Evolutionary conservation across 2,113 vertebrate species (phyloP), one percentile per base, ranked within the genome.

Genomic region (Lepus americanus): DNA sequence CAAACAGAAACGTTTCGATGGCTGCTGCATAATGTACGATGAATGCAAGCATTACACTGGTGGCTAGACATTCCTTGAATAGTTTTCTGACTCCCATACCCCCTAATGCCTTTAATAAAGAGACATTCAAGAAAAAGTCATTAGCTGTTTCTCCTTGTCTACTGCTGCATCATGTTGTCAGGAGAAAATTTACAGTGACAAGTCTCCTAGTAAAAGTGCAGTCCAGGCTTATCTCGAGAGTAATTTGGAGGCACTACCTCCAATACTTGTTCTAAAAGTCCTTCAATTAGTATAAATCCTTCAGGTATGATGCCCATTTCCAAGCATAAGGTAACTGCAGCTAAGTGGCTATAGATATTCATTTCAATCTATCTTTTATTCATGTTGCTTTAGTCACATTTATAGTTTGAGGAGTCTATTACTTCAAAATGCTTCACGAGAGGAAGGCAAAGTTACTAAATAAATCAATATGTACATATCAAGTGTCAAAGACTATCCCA

Each of bases 281-380:
- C 92, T 95, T 95, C 96, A 92, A 84, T 97, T 94, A 96, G 74
- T 77, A 83, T 96, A 96, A 97, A 97, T 97, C 96, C 96, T 95
- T 96, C 95, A 93, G 93, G 89, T 94, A 19, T 1, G 0, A 94
- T 84, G 66, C 39, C 94, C 66, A 92, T 89, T 95, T 96, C 77
- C 44, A 90, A 93, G 67, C 80, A 53, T 44, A 91, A 89, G 96
- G 93, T 81, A 93, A 74, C 95, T 93, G 63, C 82, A 78, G 64
- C 78, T 97, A 95, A 97, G 94, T 95, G 94, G 44, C 49, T 17
- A 53, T 80, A 94, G 95, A 93, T 95, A 95, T 51, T 97, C 95
- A 96, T 97, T 94, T 87, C 64, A 36, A 55, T 13, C 67, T 49
- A 96, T 97, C 95, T 97, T 97, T 97, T 96, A 96, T 97, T 97